Conservation (phyloP, 2,888 invertebrate species). For the Agonopterix alstromeriana region DNA sequence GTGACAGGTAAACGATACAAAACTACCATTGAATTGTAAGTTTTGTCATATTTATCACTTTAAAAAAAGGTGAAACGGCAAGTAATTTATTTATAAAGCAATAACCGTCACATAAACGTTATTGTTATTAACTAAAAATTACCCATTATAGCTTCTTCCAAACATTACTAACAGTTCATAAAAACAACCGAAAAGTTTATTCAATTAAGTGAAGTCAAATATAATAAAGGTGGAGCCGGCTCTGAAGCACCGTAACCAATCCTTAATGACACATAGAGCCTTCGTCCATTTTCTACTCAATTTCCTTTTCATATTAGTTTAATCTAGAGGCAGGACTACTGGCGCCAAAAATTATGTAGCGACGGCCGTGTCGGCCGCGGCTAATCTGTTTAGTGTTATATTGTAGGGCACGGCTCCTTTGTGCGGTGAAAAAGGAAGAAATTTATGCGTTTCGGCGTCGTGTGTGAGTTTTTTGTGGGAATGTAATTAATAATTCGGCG, state of each 20-base stretch:
- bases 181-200: constrained; percentile 69
- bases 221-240: constrained; percentile 56
- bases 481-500: constrained; percentile 78
- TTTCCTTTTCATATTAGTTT: constrained; percentile 77
- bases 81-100: constrained; percentile 41
- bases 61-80: constrained; percentile 5
- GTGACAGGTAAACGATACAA: no score
- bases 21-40: neutral
- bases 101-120: constrained; percentile 57
- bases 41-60: neutral
- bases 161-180: constrained; percentile 64
- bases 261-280: constrained; percentile 72
- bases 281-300: constrained; percentile 74
- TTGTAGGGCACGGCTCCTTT: constrained; percentile 66
- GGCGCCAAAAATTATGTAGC: constrained; percentile 76
- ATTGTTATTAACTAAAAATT: constrained; percentile 62
- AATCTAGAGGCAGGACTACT: constrained; percentile 74
- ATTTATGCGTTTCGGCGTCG: constrained; percentile 75
- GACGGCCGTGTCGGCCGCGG: constrained; percentile 66
- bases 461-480: constrained; percentile 72
- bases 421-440: constrained; percentile 75
- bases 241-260: constrained; percentile 62
- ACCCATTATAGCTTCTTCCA: constrained; percentile 58
- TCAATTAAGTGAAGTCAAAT: constrained; percentile 72
- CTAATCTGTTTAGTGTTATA: constrained; percentile 74